These are phyloP conservation scores for Terrapene triunguis DNA, from an alignment of 2,113 vertebrate species.

Conservation along the genomic window DNA sequence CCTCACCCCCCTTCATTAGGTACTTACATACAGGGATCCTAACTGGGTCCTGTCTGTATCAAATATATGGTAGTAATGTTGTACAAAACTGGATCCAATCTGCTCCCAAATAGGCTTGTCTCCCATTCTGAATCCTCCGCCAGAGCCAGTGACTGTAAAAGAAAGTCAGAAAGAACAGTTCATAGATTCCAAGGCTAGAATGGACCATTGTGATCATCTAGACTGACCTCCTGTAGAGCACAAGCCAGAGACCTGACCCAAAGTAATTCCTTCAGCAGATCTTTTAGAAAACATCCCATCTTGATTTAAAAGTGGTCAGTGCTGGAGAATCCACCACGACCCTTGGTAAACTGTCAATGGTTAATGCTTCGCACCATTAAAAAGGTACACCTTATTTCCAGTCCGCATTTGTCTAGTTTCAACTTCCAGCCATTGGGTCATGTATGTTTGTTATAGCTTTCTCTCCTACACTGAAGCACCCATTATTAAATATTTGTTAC, in stretches of 20 bases:
- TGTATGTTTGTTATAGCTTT: too few relatives aligned
- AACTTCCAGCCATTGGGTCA: neutral
- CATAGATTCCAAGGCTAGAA: neutral
- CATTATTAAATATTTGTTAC: too few relatives aligned
- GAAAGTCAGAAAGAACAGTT: neutral
- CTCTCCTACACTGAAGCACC: too few relatives aligned
- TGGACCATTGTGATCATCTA: neutral
- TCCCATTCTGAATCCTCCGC: slow-evolving; percentile 93
- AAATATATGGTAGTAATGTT: slow-evolving; percentile 98
- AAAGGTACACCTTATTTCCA: neutral
- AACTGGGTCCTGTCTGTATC: slow-evolving; percentile 94
- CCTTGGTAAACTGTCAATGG: neutral
- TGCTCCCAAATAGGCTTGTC: slow-evolving; percentile 99
- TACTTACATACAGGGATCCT: slow-evolving; percentile 97
- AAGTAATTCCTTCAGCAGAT: too few relatives aligned
- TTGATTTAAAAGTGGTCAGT: neutral
- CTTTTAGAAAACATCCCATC: neutral
- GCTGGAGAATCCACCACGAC: neutral
- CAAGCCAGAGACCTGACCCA: neutral
- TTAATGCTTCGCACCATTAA: neutral
- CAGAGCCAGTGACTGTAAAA: slow-evolving; percentile 84
- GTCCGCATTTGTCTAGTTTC: neutral
- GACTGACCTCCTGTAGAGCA: neutral
- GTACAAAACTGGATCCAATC: slow-evolving; percentile 98
- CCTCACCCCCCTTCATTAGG: neutral